These are phyloP conservation scores for Abrostola triplasia DNA, from an alignment of 2,888 invertebrate genomes.

Conservation along the genomic window DNA sequence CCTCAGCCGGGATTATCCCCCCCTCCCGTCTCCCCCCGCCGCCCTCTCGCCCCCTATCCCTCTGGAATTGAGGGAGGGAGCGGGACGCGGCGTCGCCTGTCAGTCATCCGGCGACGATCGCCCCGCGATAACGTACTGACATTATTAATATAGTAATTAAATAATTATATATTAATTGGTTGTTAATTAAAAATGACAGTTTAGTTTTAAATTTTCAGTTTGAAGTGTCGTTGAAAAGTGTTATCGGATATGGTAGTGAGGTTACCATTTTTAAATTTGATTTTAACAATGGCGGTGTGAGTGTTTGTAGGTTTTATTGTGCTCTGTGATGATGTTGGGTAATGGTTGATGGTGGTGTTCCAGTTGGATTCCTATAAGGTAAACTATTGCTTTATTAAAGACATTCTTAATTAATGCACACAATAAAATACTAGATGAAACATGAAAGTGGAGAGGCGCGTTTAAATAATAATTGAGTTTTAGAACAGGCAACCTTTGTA, in stretches of 20 bases:
- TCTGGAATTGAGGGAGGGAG: constrained; percentile 73
- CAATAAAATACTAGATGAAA: no score
- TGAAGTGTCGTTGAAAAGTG: constrained; percentile 29
- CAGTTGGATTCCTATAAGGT: constrained; percentile 80
- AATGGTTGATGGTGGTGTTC: constrained; percentile 56
- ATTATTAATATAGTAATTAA: constrained; percentile 33
- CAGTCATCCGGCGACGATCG: constrained; percentile 74
- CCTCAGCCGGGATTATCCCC: constrained; percentile 66
- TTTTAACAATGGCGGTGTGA: constrained; percentile 40
- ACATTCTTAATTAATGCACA: not conserved
- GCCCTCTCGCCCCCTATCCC: constrained; percentile 70
- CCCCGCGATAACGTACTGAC: constrained; percentile 64
- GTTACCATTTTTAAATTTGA: constrained; percentile 40
- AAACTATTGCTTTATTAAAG: constrained; percentile 22
- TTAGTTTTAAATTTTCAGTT: constrained; percentile 15
- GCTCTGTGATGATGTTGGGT: constrained; percentile 62
- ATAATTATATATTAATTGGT: constrained; percentile 18
- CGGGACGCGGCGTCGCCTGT: constrained; percentile 65
- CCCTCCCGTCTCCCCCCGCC: constrained; percentile 54
- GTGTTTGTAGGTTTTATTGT: constrained; percentile 44
- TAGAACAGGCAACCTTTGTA: no score
- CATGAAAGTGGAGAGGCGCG: no score
- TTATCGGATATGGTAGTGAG: constrained; percentile 36
- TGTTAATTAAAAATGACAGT: constrained; percentile 36
- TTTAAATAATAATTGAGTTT: not conserved